Evolutionary conservation across 2,797 vertebrate genomes (phyloP), one percentile per base, ranked within the genome.

Genomic region (Halcyon chelicuti): DNA sequence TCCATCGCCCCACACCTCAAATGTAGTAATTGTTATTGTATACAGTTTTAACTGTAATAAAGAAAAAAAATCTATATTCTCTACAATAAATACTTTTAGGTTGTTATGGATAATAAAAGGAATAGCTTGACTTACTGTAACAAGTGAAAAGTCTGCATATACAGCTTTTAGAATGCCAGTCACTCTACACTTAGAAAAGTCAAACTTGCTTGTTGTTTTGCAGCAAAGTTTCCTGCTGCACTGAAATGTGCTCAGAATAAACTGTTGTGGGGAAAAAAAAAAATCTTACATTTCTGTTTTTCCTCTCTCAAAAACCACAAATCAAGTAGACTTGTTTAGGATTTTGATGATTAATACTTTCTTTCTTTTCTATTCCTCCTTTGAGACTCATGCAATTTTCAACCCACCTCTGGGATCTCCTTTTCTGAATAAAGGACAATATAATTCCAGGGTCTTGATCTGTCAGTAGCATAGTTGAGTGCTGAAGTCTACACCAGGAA

Each of bases 211-310:
- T 85, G 16, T 73, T 85, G 25, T 46, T 83, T 94, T 90, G 65
- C 90, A 92, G 79, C 47, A 85, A 57, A 29, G 46, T 37, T 96
- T 54, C 40, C 35, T 94, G 71, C 67, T 94, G 95, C 95, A 95
- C 92, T 94, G 93, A 81, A 95, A 88, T 96, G 79, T 96, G 92
- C 86, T 94, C 67, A 90, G 96, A 97, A 97, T 96, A 77, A 94
- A 91, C 60, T 20, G 5, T 17, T 39, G 28, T 21, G 18, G 31
- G 10, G 21, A 46, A 47, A 23, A 49, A 49, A 93, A 8, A 55
- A 60, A 44, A 86, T 35, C 17, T 55, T 42, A 68, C 29, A 62
- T 60, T 85, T 85, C 16, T 88, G 17, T 0, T 66, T 71, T 72
- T 49, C 6, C 8, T 40, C 16, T 77, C 44, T 58, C 46, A 73